Base-by-base conservation (phyloP, 1,140 invertebrate genomes). In the Macrosteles quadrilineatus region DNA sequence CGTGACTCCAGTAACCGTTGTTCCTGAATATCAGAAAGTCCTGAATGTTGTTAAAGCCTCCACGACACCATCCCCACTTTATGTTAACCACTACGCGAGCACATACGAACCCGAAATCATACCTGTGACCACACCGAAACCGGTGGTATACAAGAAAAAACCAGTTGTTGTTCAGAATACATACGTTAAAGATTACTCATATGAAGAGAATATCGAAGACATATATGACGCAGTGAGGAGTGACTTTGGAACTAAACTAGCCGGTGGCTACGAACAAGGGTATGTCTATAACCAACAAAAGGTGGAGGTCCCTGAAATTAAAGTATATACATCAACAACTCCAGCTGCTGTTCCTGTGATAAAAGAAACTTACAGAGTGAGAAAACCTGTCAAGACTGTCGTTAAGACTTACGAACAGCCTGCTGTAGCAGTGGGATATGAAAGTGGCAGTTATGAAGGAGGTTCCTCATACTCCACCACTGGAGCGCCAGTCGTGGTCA, bases 201-300 rank as follows among this genome's bases (percentile, higher is more conserved):
- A 36, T 23, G 43, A 57, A 45, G 43, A 59, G 12, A 47, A 57
- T 55, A 21, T 59, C 19, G 68, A 69, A 23, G 43, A 63, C 12
- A 23, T 63, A 30, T 68, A 43, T 45, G 71, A 59, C 45, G 63
- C 50, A 68, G 57, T 69, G 55, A 74, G 68, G 66, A 72, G 71
- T 67, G 40, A 72, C 30, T 74, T 66, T 71, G 73, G 69, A 55
- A 32, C 66, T 17, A 74, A 71, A 62, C 62, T 69, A 55, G 45
- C 45, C 11, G 45, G 66, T 45, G 64, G 30, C 11, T 71, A 71
- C 23, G 50, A 68, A 43, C 43, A 50, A 69, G 21, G 57, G 30
- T 68, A 62, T 50, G 67, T 62, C 45, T 63, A 63, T 59, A 31
- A 53, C 19, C 50, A 67, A 67, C 45, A 67, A 17, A 62, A 43